phyloP scores from a whole-genome alignment of 1,140 invertebrate species.

The Lutraria rhynchaena region DNA sequence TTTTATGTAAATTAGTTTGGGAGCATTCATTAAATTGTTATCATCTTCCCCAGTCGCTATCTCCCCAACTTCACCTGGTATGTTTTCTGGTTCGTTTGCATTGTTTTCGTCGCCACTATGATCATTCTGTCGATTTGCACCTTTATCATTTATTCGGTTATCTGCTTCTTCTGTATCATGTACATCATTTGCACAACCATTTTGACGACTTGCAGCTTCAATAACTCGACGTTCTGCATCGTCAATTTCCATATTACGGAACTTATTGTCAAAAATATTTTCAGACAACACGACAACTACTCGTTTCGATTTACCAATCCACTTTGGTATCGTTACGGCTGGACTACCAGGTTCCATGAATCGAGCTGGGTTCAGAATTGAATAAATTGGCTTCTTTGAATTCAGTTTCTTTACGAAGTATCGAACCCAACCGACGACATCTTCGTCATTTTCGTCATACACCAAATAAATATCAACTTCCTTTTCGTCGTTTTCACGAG shows the following conservation, averaged over 20 bases:
- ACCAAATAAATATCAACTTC: constrained; percentile 45
- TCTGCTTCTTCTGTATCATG: neutral
- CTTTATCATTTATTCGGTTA: neutral
- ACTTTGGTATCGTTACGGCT: constrained; percentile 5
- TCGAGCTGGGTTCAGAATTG: constrained; percentile 22
- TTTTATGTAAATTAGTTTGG: constrained; percentile 35
- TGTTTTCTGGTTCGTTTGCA: neutral
- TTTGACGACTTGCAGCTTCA: constrained; percentile 25
- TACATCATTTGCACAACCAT: neutral
- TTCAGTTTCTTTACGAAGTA: constrained; percentile 26
- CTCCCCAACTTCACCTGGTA: neutral
- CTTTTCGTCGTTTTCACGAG: constrained; percentile 10
- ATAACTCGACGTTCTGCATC: constrained; percentile 27
- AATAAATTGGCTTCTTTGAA: constrained; percentile 25
- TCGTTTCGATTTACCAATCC: constrained; percentile 40
- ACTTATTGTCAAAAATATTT: constrained; percentile 31
- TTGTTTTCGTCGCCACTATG: neutral
- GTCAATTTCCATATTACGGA: constrained; percentile 19
- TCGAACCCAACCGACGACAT: constrained; percentile 27
- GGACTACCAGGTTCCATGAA: constrained; percentile 9
- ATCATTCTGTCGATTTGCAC: neutral
- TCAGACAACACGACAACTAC: constrained; percentile 34
- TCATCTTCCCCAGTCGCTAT: neutral
- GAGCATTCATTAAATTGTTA: constrained; percentile 17
- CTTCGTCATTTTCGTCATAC: constrained; percentile 32